Evolutionary conservation across 1,140 invertebrate genomes (phyloP).

Genomic region (Halictus rubicundus): DNA sequence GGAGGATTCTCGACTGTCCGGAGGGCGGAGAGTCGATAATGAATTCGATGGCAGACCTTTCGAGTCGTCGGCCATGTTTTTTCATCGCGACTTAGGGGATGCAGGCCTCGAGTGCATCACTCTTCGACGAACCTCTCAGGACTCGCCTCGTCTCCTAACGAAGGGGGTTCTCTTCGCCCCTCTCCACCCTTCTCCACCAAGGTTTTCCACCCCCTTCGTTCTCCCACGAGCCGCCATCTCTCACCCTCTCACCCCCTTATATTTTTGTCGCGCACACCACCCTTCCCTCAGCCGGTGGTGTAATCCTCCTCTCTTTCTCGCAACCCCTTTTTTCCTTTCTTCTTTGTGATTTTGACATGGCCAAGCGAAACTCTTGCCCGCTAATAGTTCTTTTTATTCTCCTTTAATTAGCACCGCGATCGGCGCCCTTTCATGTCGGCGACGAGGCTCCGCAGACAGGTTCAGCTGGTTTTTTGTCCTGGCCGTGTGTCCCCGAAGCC

Average conservation of each 20-base stretch:
- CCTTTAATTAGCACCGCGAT: slow-evolving; percentile 46
- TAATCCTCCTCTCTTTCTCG: slow-evolving; percentile 37
- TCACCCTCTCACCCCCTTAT: slow-evolving; percentile 19
- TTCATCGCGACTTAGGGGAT: slow-evolving; percentile 65
- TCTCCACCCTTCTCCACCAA: not conserved
- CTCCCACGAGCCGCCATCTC: not conserved
- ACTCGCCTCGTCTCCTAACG: slow-evolving; percentile 68
- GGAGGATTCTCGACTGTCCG: slow-evolving; percentile 17
- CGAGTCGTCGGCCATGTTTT: slow-evolving; percentile 70
- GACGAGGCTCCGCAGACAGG: slow-evolving; percentile 17
- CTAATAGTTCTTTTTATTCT: slow-evolving; percentile 40
- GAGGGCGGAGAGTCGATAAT: slow-evolving; percentile 60
- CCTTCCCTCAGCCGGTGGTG: slow-evolving; percentile 17
- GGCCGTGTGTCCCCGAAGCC: not conserved
- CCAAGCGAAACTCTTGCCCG: slow-evolving; percentile 37
- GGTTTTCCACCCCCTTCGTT: not conserved
- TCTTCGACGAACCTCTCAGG: slow-evolving; percentile 70
- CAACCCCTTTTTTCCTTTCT: slow-evolving; percentile 22
- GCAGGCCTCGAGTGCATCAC: slow-evolving; percentile 71
- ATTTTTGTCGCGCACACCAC: slow-evolving; percentile 27
- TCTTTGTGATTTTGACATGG: slow-evolving; percentile 50
- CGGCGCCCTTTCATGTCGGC: slow-evolving; percentile 38
- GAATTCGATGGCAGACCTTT: slow-evolving; percentile 59
- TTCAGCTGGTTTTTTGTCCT: slow-evolving; percentile 8
- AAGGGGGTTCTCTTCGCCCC: slow-evolving; percentile 53